Percentiles rank a stretch among this genome's conserved stretches.
Conservation (phyloP, 2,888 invertebrate genomes). For the Liopterus haemorrhoidalis region DNA sequence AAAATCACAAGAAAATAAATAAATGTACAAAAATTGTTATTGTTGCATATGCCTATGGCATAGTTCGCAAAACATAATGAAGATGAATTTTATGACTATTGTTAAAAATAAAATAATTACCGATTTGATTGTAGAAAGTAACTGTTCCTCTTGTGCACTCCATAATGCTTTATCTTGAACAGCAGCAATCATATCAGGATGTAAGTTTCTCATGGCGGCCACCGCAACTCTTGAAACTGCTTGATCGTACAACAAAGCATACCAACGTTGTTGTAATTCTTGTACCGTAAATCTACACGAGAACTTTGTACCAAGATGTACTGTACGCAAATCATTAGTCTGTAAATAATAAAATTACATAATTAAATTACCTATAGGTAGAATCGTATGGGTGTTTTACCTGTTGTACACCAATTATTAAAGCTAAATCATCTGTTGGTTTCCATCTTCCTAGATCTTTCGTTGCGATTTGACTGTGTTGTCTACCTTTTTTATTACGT, state of each 20-base stretch:
- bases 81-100: slow-evolving; percentile 10
- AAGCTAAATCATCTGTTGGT: slow-evolving; percentile 89
- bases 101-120: slow-evolving; percentile 54
- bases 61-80: slow-evolving; percentile 3
- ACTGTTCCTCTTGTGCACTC: slow-evolving; percentile 82
- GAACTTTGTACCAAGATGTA: slow-evolving; percentile 90
- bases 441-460: slow-evolving; percentile 94
- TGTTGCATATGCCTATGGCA: neutral
- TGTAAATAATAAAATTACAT: slow-evolving; percentile 38
- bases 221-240: slow-evolving; percentile 86
- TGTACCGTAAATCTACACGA: slow-evolving; percentile 90
- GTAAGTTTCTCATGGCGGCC: slow-evolving; percentile 87
- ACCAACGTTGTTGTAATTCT: slow-evolving; percentile 95
- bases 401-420: slow-evolving; percentile 91
- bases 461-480: slow-evolving; percentile 64
- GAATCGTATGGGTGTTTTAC: too few species aligned
- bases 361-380: too few species aligned
- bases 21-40: neutral
- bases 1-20: slow-evolving; percentile 3
- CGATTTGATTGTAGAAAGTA: slow-evolving; percentile 74
- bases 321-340: slow-evolving; percentile 72
- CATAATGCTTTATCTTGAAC: slow-evolving; percentile 86
- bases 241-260: slow-evolving; percentile 90
- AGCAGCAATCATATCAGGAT: slow-evolving; percentile 80
- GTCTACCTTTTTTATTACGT: slow-evolving; percentile 57